Evolutionary conservation across 2,113 vertebrate species (phyloP).

Genomic region (Hassar affinis): DNA sequence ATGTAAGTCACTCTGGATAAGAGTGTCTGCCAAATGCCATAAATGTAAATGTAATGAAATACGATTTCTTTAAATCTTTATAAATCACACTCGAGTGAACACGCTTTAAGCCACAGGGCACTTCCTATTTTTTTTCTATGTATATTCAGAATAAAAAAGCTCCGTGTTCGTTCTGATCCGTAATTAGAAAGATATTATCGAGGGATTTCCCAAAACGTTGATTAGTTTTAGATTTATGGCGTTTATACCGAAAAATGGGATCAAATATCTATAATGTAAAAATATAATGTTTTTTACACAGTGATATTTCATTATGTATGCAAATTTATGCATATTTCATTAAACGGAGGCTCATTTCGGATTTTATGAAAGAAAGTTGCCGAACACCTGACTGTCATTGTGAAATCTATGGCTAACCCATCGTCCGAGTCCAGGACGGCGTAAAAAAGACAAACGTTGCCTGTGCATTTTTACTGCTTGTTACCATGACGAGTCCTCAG

Average conservation of each 20-base stretch:
- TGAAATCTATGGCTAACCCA: background rate
- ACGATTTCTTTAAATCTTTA: no score
- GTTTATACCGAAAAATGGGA: background rate
- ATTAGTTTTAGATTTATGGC: background rate
- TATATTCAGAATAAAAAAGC: no score
- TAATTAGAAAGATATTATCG: background rate
- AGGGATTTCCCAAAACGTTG: background rate
- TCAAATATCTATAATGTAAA: background rate
- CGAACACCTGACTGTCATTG: background rate
- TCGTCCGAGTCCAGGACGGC: no score
- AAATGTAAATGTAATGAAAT: no score
- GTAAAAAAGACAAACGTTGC: background rate
- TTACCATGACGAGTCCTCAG: background rate
- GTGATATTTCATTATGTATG: no score
- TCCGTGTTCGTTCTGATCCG: background rate
- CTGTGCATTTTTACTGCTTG: slow-evolving; percentile 5
- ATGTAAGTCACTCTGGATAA: no score
- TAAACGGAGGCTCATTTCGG: no score
- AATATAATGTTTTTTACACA: no score
- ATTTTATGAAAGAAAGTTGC: background rate
- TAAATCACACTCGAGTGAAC: background rate
- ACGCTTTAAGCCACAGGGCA: background rate
- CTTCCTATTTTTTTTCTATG: no score
- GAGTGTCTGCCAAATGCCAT: no score
- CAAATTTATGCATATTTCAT: no score